A percentile compares a stretch with the other conserved stretches of the same genome.
phyloP scores from a whole-genome alignment of 1,140 invertebrate species.

The Rhagoletis zephyria region DNA sequence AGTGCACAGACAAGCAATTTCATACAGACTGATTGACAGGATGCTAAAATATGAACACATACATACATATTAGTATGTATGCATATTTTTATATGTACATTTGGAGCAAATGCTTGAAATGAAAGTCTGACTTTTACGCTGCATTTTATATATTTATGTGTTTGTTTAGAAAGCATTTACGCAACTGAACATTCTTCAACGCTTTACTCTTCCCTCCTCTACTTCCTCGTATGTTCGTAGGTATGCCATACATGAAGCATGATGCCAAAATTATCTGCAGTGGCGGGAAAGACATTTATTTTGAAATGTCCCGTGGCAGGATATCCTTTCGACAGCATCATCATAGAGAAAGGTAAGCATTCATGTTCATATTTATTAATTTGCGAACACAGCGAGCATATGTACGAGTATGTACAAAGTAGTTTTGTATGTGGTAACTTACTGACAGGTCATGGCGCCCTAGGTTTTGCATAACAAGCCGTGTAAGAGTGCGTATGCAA shows the following conservation, averaged over 20 bases:
- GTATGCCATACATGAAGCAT: constrained; percentile 80
- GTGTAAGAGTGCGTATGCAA: neutral
- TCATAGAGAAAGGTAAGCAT: constrained; percentile 79
- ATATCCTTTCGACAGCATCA: constrained; percentile 79
- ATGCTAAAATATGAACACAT: constrained; percentile 15
- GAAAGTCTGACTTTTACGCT: neutral
- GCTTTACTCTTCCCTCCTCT: neutral
- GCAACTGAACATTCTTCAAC: neutral
- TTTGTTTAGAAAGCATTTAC: constrained; percentile 15
- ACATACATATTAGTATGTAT: no score
- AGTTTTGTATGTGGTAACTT: neutral
- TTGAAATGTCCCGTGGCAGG: constrained; percentile 82
- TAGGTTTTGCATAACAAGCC: neutral
- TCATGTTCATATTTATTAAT: constrained; percentile 12
- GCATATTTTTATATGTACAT: no score
- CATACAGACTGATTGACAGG: neutral
- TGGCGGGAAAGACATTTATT: constrained; percentile 78
- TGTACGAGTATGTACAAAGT: no score
- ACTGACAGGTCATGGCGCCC: neutral
- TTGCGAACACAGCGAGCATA: neutral
- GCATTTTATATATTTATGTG: constrained; percentile 1
- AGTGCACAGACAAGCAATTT: neutral
- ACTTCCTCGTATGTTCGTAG: constrained; percentile 66
- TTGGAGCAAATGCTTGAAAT: neutral
- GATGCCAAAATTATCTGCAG: constrained; percentile 80